Evolutionary conservation across 2,797 vertebrate genomes (phyloP), one percentile per base, ranked within the genome.

Genomic region (Hemibagrus guttatus): DNA sequence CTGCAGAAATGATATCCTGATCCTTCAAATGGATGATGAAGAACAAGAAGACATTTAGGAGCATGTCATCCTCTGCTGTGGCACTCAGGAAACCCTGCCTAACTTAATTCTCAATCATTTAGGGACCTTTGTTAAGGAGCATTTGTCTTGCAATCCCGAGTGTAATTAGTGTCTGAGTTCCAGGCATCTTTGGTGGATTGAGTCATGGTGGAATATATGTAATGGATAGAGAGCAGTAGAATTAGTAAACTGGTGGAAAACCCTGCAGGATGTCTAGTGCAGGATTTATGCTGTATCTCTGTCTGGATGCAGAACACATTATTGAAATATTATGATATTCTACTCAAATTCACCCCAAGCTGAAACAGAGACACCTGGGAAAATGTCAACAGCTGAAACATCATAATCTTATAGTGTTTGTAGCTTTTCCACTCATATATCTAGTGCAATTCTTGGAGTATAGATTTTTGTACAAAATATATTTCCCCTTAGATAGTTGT

Each of bases 231-330:
- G 42, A 49, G 16, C 66, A 39, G 31, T 31, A 68, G 64, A 31
- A 68, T 28, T 68, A 68, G 14, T 42, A 39, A 71, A 71, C 68
- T 71, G 35, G 66, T 69, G 66, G 31, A 72, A 26, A 72, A 72
- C 42, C 14, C 13, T 13, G 75, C 2, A 8, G 74, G 21, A 81
- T 7, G 1, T 7, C 35, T 17, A 71, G 68, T 42, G 17, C 13
- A 21, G 28, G 13, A 46, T 26, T 42, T 42, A 49, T 7, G 46
- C 46, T 49, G 46, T 21, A 58, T 35, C 13, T 52, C 26, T n/a
- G 39, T 63, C 58, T n/a, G 58, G 78, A 81, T 81, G 39, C 46
- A 26, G 13, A 39, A 7, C 39, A 46, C n/a, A 13, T 46, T 80
- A 63, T 12, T 61, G 6, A 21, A 46, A 81, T 63, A 81, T 46